Evolutionary conservation across 1,140 invertebrate species (phyloP), one percentile per base, ranked within the genome.

Genomic region (Daktulosphaira vitifoliae): DNA sequence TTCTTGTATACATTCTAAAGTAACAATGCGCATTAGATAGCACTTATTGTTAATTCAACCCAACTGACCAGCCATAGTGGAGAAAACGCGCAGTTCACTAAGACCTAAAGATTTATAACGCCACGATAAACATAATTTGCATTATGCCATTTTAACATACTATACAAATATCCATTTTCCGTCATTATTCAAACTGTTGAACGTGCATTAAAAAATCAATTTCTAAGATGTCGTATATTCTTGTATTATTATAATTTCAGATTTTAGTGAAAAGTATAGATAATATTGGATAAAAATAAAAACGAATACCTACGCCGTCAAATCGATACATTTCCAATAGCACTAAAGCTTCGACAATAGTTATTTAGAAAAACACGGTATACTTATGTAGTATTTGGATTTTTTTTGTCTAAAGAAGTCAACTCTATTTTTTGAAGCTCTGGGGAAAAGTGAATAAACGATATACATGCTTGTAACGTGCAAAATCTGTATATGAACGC

Each of bases 91-190:
- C n/a, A n/a, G n/a, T n/a, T n/a, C n/a, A 37, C 29, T 23, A 44
- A 59, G 42, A 23, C 54, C 54, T 5, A 25, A 1, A 38, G 54
- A 44, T 59, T 59, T 59, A 59, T 59, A 5, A 29, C 7, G 23
- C 39, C 15, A 25, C 53, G 22, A 16, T 11, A 59, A n/a, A 59
- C 39, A n/a, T n/a, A n/a, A n/a, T n/a, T 33, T 33, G 25, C 39
- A 16, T 22, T 13, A 22, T 39, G 38, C 54, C 39, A 59, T 44
- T 44, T 59, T 44, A 23, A 42, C 54, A 42, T 23, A 44, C 54
- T 59, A 59, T 54, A 29, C 39, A 54, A 54, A 54, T 54, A 54
- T 38, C 52, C 33, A 54, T 39, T 54, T 54, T 38, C n/a, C n/a
- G n/a, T 38, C 52, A 38, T 54, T 54, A 54, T 54, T 37, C 52